Conservation (phyloP, 2,113 vertebrate genomes). For the Scolopax mira region DNA sequence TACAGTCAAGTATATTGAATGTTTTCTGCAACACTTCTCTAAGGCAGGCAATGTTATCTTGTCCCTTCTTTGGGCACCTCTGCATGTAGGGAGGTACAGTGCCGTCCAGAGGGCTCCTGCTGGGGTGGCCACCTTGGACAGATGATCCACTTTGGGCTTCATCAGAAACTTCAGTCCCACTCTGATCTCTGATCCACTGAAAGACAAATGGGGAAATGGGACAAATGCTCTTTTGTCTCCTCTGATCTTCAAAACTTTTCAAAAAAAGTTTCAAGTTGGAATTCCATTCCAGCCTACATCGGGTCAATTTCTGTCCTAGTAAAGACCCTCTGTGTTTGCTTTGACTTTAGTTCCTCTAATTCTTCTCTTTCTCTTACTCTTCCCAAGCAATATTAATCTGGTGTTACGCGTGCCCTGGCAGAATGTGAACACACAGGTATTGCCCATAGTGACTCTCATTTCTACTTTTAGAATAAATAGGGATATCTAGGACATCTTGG, state of each 20-base stretch:
- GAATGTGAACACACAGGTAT: rapidly evolving
- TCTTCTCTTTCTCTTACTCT: not conserved
- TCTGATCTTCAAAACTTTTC: not conserved
- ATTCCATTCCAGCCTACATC: not conserved
- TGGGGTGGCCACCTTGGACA: not conserved
- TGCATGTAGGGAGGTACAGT: not conserved
- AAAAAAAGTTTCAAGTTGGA: not conserved
- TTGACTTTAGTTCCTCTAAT: not conserved
- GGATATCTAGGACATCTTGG: not conserved
- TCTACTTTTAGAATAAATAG: not conserved
- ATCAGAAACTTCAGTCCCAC: not conserved
- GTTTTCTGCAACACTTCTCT: not conserved
- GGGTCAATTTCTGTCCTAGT: not conserved
- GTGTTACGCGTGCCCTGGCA: not conserved
- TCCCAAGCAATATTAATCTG: not conserved
- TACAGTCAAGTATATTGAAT: not conserved
- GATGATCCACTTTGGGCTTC: not conserved
- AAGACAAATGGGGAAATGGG: not conserved
- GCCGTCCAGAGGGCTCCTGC: not conserved
- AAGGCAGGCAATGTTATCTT: not conserved
- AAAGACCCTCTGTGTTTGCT: not conserved
- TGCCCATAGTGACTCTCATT: not conserved
- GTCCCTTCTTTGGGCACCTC: not conserved
- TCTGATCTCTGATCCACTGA: not conserved
- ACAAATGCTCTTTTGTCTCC: not conserved